Base-by-base conservation (phyloP, 2,113 vertebrate genomes). In the Zosterops hypoxanthus region DNA sequence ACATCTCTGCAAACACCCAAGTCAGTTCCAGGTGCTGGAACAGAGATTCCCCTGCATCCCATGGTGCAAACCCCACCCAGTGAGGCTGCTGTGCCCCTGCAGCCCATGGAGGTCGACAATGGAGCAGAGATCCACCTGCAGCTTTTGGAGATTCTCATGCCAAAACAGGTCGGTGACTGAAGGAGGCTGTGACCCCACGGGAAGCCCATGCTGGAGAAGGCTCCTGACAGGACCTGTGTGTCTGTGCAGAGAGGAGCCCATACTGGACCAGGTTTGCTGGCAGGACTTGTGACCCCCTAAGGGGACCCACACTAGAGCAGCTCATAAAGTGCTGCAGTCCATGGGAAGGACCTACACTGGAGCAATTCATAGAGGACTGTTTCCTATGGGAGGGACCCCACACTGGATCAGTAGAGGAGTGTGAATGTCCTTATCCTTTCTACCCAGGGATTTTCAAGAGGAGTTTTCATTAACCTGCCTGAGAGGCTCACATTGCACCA, bases 171-270 rank as follows among this genome's bases (percentile, higher is more conserved):
- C 21, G 49, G 9, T 71, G 14, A 21, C 21, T 56, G 34, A 56
- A 56, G 49, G 21, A 80, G 21, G 42, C 16, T 55, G 24, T 71
- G 41, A 49, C 5, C 16, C 49, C 42, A 26, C 11, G 34, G 57
- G 57, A 71, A 46, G 39, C 28, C 23, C 29, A 10, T 14, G 14
- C 10, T 39, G 22, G 18, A 68, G 36, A 21, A 68, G 53, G 31
- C 7, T 59, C 3, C 39, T 68, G 53, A 12, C 23, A 84, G 57
- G 18, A 57, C 20, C 26, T 76, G 33, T 36, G 33, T 17, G 16
- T 29, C 26, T 0, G 0, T 33, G 21, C 19, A 49, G 18, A 55
- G 28, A 64, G 20, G 6, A 71, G 9, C 10, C 7, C 11, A 16
- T 1, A 1, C 8, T 22, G 39, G 7, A 84, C 5, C 6, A 72